Percentiles rank a stretch among this genome's conserved stretches.
Conservation (phyloP, 2,113 vertebrate genomes). For the Oostethus manadensis region DNA sequence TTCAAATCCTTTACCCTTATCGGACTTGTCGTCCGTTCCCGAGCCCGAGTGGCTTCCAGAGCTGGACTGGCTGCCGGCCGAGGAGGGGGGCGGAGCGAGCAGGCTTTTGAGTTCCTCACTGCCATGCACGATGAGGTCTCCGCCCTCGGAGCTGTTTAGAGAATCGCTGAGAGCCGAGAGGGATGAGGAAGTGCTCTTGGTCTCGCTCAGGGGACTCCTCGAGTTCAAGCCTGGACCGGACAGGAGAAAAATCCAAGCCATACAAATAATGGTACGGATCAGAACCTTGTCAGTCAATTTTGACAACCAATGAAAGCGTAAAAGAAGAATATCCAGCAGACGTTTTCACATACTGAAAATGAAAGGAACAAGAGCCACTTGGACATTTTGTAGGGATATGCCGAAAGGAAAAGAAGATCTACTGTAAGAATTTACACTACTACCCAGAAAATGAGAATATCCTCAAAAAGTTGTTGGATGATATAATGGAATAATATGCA, state of each 20-base stretch:
- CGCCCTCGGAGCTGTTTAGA: conserved; percentile 90
- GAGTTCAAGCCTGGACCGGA: conserved; percentile 70
- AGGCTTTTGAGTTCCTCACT: conserved; percentile 84
- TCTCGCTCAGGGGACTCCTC: conserved; percentile 85
- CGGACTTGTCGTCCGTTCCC: conserved; percentile 87
- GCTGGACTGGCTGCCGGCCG: conserved; percentile 85
- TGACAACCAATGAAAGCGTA: no score
- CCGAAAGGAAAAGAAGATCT: no score
- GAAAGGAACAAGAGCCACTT: no score
- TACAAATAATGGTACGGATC: no score
- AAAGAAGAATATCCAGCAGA: no score
- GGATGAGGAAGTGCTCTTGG: conserved; percentile 87
- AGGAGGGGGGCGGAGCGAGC: conserved; percentile 86
- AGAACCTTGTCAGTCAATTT: no score
- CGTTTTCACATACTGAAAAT: no score
- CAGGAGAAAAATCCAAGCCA: neutral
- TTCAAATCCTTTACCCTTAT: conserved; percentile 81
- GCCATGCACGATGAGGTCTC: conserved; percentile 77
- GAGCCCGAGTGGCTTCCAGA: conserved; percentile 81
- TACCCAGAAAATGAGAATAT: no score
- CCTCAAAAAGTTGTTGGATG: no score
- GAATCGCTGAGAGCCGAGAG: conserved; percentile 95
- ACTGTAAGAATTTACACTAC: no score
- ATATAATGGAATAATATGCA: no score
- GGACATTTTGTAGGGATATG: no score